Evolutionary conservation across 2,113 vertebrate species (phyloP).

Genomic region (Lepisosteus oculatus): DNA sequence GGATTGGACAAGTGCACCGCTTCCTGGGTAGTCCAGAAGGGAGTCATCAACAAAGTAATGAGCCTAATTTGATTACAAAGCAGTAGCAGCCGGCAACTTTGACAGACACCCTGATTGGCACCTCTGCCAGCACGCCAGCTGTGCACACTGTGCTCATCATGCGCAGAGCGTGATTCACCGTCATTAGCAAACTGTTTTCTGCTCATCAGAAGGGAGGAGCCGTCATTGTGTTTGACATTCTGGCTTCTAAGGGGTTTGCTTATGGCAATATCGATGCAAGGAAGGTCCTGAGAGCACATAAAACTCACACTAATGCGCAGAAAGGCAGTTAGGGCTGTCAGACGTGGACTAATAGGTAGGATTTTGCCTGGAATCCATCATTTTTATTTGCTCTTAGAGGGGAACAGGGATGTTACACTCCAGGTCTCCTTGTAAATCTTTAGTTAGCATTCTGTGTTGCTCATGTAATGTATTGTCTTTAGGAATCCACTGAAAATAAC

Average conservation of each 20-base stretch:
- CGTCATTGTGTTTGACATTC: background rate
- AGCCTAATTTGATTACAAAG: background rate
- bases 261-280: background rate
- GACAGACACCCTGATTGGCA: background rate
- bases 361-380: background rate
- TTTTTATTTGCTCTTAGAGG: conserved; percentile 1
- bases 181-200: background rate
- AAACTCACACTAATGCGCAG: background rate
- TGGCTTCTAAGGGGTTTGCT: background rate
- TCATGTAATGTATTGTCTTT: no score
- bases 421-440: background rate
- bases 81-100: background rate
- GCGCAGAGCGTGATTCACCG: background rate
- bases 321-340: background rate
- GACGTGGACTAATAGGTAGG: background rate
- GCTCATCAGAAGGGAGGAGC: background rate
- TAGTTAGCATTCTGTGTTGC: no score
- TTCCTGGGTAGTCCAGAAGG: no score
- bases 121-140: background rate
- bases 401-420: background rate
- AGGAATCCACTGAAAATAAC: no score
- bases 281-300: background rate
- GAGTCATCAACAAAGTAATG: background rate
- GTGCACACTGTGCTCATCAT: background rate
- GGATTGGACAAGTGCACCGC: no score